These are phyloP conservation scores for Heliconius congener DNA, from an alignment of 1,140 invertebrate genomes.

Conservation along the genomic window DNA sequence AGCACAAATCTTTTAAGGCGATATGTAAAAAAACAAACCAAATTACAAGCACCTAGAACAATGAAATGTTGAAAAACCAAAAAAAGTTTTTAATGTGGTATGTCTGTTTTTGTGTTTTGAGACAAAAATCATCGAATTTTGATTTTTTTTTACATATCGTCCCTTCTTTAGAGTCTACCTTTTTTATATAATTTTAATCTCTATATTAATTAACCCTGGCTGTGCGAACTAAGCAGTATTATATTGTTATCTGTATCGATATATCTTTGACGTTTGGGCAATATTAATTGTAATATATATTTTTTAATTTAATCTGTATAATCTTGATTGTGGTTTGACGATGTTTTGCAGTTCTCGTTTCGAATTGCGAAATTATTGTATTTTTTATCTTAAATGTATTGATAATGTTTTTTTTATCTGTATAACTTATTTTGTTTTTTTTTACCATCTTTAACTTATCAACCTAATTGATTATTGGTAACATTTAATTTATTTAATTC, in stretches of 20 bases:
- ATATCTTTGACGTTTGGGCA: slow-evolving; percentile 19
- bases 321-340: neutral
- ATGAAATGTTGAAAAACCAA: neutral
- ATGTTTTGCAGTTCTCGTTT: neutral
- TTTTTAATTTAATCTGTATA: neutral
- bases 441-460: neutral
- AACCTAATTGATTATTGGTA: neutral
- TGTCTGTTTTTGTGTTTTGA: too few species aligned
- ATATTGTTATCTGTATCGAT: slow-evolving; percentile 19
- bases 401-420: neutral
- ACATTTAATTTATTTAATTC: neutral
- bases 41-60: neutral
- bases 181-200: slow-evolving; percentile 18
- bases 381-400: neutral
- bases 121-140: too few species aligned
- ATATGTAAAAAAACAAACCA: neutral
- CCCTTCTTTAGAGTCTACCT: neutral
- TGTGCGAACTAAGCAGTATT: slow-evolving; percentile 42
- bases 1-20: neutral
- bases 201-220: slow-evolving; percentile 28
- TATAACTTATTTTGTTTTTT: neutral
- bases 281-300: slow-evolving; percentile 18
- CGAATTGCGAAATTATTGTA: neutral
- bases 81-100: neutral
- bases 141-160: neutral